Percentiles rank a stretch among this genome's conserved stretches.
Conservation (phyloP, 2,113 vertebrate species). For the Campylomormyrus tamandua region DNA sequence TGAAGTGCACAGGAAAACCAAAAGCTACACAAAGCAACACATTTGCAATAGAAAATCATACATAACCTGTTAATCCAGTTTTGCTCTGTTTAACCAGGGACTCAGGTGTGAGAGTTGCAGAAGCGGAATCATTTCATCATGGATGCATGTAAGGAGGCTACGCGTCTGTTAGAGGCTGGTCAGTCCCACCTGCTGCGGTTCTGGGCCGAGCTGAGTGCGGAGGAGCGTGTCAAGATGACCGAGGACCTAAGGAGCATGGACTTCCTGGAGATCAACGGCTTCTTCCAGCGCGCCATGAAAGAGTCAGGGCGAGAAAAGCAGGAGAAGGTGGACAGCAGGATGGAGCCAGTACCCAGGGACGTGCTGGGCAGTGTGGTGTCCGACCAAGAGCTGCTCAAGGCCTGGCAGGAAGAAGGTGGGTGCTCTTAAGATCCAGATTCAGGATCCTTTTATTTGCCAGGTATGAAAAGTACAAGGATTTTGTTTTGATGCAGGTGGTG, state of each 20-base stretch:
- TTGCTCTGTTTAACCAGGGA: not conserved
- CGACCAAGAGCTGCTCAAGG: slow-evolving; percentile 48
- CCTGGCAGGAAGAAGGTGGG: slow-evolving; percentile 64
- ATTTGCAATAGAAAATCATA: not conserved
- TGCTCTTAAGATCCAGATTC: not conserved
- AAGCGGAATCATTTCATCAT: slow-evolving; percentile 35
- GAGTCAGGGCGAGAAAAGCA: slow-evolving; percentile 25
- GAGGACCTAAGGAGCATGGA: slow-evolving; percentile 51
- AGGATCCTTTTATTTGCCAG: not conserved
- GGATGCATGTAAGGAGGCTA: slow-evolving; percentile 36
- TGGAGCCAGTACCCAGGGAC: slow-evolving; percentile 63
- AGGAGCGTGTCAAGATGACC: slow-evolving; percentile 45
- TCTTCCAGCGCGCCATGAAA: slow-evolving; percentile 54
- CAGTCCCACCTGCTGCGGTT: slow-evolving; percentile 61
- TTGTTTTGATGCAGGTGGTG: not conserved
- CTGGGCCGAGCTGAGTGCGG: slow-evolving; percentile 51
- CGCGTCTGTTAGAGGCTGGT: slow-evolving; percentile 40
- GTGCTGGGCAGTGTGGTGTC: slow-evolving; percentile 59
- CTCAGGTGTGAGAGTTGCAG: not conserved
- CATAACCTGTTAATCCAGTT: not conserved
- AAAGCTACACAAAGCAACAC: not conserved
- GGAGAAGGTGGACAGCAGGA: slow-evolving; percentile 50
- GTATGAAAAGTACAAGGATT: not conserved
- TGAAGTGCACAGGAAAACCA: not conserved
- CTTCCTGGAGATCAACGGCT: slow-evolving; percentile 53